A percentile compares a stretch with the other conserved stretches of the same genome.
Conservation (phyloP, 2,888 invertebrate genomes). For the Choristoneura rosaceana region DNA sequence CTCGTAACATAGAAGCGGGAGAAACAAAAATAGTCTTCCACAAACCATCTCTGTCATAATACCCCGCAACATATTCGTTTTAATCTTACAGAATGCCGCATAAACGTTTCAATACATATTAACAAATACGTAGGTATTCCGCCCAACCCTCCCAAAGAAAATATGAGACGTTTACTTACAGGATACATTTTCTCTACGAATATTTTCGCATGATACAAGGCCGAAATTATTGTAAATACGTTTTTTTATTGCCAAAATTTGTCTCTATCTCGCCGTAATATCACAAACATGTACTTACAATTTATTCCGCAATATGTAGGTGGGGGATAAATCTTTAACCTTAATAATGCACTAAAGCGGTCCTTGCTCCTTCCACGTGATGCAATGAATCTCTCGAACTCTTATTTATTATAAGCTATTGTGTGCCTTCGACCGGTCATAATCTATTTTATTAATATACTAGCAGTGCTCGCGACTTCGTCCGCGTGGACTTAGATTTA, state of each 20-base stretch:
- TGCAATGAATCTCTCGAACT: slow-evolving; percentile 31
- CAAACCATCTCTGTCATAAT: slow-evolving; percentile 3
- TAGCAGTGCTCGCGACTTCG: too few species aligned
- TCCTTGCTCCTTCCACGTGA: slow-evolving; percentile 5
- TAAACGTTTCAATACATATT: slow-evolving; percentile 32
- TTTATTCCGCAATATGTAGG: slow-evolving; percentile 31
- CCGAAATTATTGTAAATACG: slow-evolving; percentile 41
- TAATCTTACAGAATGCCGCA: slow-evolving; percentile 26
- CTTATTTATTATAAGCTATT: slow-evolving; percentile 21
- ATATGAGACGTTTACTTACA: slow-evolving; percentile 39
- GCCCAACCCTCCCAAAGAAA: slow-evolving; percentile 36
- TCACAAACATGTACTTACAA: slow-evolving; percentile 39
- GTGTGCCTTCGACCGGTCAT: not conserved
- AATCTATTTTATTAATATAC: slow-evolving; percentile 2
- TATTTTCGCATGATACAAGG: slow-evolving; percentile 41
- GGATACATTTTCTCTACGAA: slow-evolving; percentile 36
- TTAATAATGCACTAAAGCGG: slow-evolving; percentile 30
- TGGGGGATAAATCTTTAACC: slow-evolving; percentile 35
- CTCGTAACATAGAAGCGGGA: not conserved
- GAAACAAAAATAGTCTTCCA: slow-evolving; percentile 7
- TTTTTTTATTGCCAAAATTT: slow-evolving; percentile 43
- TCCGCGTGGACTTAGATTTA: too few species aligned
- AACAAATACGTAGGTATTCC: slow-evolving; percentile 20
- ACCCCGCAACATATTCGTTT: slow-evolving; percentile 15
- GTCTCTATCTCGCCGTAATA: slow-evolving; percentile 41